Conservation (phyloP, 2,797 vertebrate genomes). For the Meriones psammophilus region DNA sequence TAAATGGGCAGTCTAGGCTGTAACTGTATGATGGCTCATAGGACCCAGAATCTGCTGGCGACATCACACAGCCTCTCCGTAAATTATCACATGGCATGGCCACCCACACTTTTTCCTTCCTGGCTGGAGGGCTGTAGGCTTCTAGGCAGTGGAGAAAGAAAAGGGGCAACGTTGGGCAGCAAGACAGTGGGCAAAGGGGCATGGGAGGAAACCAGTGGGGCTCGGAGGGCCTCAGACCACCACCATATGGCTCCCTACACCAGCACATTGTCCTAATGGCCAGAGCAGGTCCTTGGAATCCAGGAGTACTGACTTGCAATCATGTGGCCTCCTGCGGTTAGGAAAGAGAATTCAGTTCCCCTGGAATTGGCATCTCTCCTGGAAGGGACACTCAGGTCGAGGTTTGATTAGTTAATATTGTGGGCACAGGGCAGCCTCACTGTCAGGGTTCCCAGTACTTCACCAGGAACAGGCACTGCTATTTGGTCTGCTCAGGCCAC, state of each 20-base stretch:
- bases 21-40: not conserved
- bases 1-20: not conserved
- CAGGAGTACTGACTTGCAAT: not conserved
- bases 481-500: not conserved
- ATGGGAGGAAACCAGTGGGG: not conserved
- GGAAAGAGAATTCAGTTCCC: not conserved
- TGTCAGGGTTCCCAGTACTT: fast-evolving
- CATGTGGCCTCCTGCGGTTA: not conserved
- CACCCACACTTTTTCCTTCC: not conserved
- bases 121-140: not conserved
- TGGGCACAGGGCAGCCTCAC: fast-evolving
- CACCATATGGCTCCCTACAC: not conserved
- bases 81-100: not conserved
- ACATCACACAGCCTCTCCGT: not conserved
- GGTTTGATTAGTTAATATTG: not conserved
- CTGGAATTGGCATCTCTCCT: not conserved
- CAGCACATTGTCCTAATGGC: not conserved
- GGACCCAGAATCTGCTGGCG: not conserved
- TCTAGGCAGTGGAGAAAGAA: not conserved
- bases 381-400: not conserved
- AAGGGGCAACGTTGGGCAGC: no score
- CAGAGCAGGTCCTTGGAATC: not conserved
- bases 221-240: not conserved
- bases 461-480: not conserved
- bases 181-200: not conserved